Base-by-base conservation (phyloP, 2,113 vertebrate genomes). In the Chaetodon trifascialis region DNA sequence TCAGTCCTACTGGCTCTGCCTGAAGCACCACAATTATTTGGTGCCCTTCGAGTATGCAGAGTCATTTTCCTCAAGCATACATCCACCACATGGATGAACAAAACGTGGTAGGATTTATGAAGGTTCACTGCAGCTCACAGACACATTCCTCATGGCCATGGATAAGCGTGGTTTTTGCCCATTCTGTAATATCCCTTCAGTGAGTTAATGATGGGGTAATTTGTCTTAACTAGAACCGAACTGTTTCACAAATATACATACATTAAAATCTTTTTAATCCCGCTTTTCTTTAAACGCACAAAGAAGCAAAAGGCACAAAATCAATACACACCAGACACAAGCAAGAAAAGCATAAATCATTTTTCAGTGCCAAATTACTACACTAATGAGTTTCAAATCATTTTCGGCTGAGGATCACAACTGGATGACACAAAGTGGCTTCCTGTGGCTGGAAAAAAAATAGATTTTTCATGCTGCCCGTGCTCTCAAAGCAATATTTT, bases 1-100 rank as follows among this genome's bases (percentile, higher is more conserved):
- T 92, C 91, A 88, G 93, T 89, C 89, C 86, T 88, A 73, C 80
- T 80, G 86, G 89, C 90, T 91, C 83, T 79, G 90, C 89, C 84
- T 89, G 79, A 86, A 93, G 91, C 86, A 89, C 88, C 88, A 89
- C 88, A 90, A 93, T 94, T 92, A 91, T 91, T 87, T 80, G 83
- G 74, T 89, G 89, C 90, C 88, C 90, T 94, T 88, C 49, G 77
- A 83, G 86, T 91, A 83, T 81, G 83, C 83, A 87, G 82, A 80
- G 87, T 94, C 82, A 91, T 92, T 92, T 94, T 90, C 84, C 89
- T 92, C 82, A 75, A 88, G 87, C 90, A n/a, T 66, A 86, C 71
- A 87, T 86, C 85, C 84, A 86, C 83, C 86, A 89, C 91, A 91
- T 87, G 82, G 93, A 82, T 80, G 85, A 85, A 89, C 79, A 93